Percentiles rank a stretch among this genome's conserved stretches.
Evolutionary conservation across 1,140 invertebrate species (phyloP).

Genomic region (Leptestheria dahalacensis): DNA sequence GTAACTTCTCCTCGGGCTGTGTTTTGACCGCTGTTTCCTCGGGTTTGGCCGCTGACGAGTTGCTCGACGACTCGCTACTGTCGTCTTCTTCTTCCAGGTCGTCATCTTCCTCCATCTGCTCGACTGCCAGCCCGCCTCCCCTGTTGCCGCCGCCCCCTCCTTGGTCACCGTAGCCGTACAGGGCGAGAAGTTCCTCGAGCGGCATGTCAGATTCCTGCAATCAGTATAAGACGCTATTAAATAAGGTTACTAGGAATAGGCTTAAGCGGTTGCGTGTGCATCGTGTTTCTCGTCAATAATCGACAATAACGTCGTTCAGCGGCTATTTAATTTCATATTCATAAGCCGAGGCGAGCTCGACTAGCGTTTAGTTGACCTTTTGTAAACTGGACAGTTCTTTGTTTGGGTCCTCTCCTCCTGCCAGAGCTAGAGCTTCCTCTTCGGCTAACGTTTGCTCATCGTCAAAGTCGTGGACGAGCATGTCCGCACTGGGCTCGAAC

Average conservation of each 20-base stretch:
- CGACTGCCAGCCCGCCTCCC: slow-evolving; percentile 8
- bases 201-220: slow-evolving; percentile 68
- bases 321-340: neutral
- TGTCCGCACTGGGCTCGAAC: slow-evolving; percentile 59
- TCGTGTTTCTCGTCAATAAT: no score
- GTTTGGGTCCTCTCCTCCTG: slow-evolving; percentile 66
- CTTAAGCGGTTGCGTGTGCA: no score
- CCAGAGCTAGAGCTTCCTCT: slow-evolving; percentile 84
- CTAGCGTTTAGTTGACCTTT: no score
- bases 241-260: no score
- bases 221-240: neutral
- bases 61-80: slow-evolving; percentile 3
- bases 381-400: slow-evolving; percentile 77
- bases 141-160: neutral
- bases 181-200: slow-evolving; percentile 72
- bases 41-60: neutral
- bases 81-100: slow-evolving; percentile 15
- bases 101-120: slow-evolving; percentile 16
- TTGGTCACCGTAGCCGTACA: slow-evolving; percentile 52
- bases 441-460: slow-evolving; percentile 90
- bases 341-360: neutral
- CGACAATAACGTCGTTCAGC: no score
- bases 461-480: slow-evolving; percentile 93
- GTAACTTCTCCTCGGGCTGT: neutral
- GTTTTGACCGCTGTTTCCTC: neutral